Evolutionary conservation across 2,113 vertebrate genomes (phyloP), one percentile per base, ranked within the genome.

Genomic region (Tenebrosternarchus preto): DNA sequence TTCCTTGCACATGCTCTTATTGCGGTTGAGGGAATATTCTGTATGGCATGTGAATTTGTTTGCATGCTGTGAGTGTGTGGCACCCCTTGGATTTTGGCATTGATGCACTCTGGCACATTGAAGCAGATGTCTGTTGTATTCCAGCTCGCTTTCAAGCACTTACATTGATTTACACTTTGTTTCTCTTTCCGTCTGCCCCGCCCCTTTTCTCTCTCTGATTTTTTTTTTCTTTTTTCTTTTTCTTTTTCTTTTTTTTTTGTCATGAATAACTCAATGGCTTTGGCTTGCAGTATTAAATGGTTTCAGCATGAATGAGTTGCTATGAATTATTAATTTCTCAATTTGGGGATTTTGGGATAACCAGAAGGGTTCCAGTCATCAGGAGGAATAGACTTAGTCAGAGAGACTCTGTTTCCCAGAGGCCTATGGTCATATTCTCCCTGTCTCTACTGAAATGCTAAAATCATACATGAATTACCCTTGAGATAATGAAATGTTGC

Each of bases 51-150:
- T 72, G 22, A 77, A 24, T 53, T 39, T 25, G 63, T 57, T 24
- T 46, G 15, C 29, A 63, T 72, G 29, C 4, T 67, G n/a, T 29
- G 39, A 63, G 39, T 69, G 55, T 56, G 39, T 29, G 39, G 25
- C 24, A 50, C 60, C 80, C 73, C 24, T 19, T 73, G 53, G 75
- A 61, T 74, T 74, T 33, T 73, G 78, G 29, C 50, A 80, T 80
- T 56, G 59, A 78, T 55, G 46, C 24, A 63, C 78, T 84, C 70
- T 64, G 31, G 56, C 31, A 31, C 20, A 46, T 9, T 57, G 59
- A 43, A 71, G 80, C 83, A 85, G 81, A 80, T 83, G 83, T 85
- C 80, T 70, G 71, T 22, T 67, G 72, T 71, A 31, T 46, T 59
- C 60, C 72, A 69, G 39, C 36, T 70, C 55, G 20, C 27, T 67